Base-by-base conservation (phyloP, 2,113 vertebrate genomes). In the Meleagris gallopavo region DNA sequence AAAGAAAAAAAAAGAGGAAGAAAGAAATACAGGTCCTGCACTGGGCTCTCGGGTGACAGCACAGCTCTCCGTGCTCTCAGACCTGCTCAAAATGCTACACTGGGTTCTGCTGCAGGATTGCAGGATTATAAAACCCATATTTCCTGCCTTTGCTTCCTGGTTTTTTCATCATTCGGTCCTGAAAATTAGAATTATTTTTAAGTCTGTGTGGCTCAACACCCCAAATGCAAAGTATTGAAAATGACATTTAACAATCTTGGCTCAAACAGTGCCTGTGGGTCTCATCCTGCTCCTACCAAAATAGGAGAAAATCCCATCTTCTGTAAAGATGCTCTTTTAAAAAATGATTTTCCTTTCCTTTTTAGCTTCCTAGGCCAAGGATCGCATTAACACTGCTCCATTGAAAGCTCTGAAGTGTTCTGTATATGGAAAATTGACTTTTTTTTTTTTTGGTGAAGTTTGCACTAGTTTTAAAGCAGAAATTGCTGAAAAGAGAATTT, bases 401-500 rank as follows among this genome's bases (percentile, higher is more conserved):
- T 1, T 54, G 38, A 69, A 84, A 87, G 43, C 58, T 93, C 66
- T 60, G 64, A 89, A 65, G 65, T 54, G 45, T 38, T 93, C 93
- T 58, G 41, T n/a, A 50, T 19, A 10, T 4, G 65, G 50, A 92
- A 95, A 94, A 90, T 4, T 18, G 45, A 80, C 45, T 36, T 65
- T 87, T 93, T 64, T 52, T 61, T 62, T 34, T 34, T 13, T 5
- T 6, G 2, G 30, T 88, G 16, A 50, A n/a, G 16, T 77, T 91
- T 88, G 78, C 57, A 45, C 54, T 24, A n/a, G 29, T 78, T 83
- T 75, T 45, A 40, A 52, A 67, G 67, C 54, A 75, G 66, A 62
- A 93, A 83, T 32, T 74, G 83, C 78, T 94, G 80, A 87, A 38
- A 54, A 95, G 52, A 83, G 43, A 72, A 61, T 84, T 94, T 92